phyloP scores from a whole-genome alignment of 1,140 invertebrate species.

The Bilobella aurantiaca region DNA sequence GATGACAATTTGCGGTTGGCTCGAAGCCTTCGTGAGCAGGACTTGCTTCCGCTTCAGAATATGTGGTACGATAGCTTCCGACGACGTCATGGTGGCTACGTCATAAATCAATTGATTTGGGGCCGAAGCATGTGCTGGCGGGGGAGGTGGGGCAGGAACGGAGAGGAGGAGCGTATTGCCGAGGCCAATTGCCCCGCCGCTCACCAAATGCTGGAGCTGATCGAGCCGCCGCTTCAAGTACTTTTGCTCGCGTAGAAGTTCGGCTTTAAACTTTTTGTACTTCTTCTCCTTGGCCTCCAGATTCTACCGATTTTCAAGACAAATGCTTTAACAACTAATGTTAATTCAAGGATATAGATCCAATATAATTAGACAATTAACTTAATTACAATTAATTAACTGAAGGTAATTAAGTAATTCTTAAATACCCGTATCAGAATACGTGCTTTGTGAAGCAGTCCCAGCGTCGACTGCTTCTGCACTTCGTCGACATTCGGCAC shows the following conservation, averaged over 20 bases:
- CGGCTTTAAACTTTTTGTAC: not conserved
- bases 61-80: not conserved
- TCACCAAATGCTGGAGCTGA: not conserved
- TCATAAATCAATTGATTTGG: too few species aligned
- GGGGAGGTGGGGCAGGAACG: not conserved
- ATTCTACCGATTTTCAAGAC: too few species aligned
- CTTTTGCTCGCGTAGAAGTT: not conserved
- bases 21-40: not conserved
- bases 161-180: conserved; percentile 3
- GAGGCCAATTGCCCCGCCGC: not conserved
- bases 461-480: not conserved
- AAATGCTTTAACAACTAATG: not conserved
- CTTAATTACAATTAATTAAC: not conserved
- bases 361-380: not conserved
- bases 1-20: not conserved
- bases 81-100: not conserved
- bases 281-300: not conserved
- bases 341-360: not conserved
- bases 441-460: not conserved
- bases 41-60: not conserved
- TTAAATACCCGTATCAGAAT: not conserved
- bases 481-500: not conserved
- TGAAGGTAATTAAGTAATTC: too few species aligned
- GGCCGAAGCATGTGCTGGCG: not conserved
- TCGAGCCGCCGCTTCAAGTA: not conserved